These are phyloP conservation scores for Karalla daura DNA, from an alignment of 2,797 vertebrate genomes.

Conservation along the genomic window DNA sequence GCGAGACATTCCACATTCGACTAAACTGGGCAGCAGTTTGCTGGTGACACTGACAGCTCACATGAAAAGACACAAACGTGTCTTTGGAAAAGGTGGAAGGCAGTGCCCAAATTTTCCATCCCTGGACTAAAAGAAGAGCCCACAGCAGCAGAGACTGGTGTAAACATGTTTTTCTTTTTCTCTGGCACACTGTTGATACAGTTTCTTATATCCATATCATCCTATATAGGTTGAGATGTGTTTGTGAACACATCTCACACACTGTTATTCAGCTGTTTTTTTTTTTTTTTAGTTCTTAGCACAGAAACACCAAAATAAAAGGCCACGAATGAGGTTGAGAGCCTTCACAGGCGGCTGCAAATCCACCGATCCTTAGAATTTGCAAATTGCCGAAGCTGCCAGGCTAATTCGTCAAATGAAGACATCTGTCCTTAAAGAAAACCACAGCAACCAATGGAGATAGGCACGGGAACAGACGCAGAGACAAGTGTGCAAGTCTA, in stretches of 20 bases:
- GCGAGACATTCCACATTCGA: slow-evolving; percentile 59
- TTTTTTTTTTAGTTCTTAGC: slow-evolving; percentile 25
- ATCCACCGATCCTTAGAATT: slow-evolving; percentile 58
- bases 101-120: neutral
- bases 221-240: no score
- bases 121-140: neutral
- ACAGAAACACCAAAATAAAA: slow-evolving; percentile 29
- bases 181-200: neutral
- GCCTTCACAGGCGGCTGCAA: slow-evolving; percentile 54
- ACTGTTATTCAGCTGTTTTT: slow-evolving; percentile 16
- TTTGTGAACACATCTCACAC: neutral
- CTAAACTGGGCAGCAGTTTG: slow-evolving; percentile 21
- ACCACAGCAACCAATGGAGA: slow-evolving; percentile 51
- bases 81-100: slow-evolving; percentile 15
- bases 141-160: neutral
- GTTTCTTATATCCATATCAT: no score
- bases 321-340: slow-evolving; percentile 42
- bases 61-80: slow-evolving; percentile 40
- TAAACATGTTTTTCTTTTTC: neutral
- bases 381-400: slow-evolving; percentile 43
- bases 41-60: slow-evolving; percentile 47
- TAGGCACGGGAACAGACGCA: slow-evolving; percentile 53
- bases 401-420: slow-evolving; percentile 66
- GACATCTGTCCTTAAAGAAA: slow-evolving; percentile 38
- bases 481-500: slow-evolving; percentile 62